Evolutionary conservation across 2,797 vertebrate genomes (phyloP).

Genomic region (Australoheros facetus): DNA sequence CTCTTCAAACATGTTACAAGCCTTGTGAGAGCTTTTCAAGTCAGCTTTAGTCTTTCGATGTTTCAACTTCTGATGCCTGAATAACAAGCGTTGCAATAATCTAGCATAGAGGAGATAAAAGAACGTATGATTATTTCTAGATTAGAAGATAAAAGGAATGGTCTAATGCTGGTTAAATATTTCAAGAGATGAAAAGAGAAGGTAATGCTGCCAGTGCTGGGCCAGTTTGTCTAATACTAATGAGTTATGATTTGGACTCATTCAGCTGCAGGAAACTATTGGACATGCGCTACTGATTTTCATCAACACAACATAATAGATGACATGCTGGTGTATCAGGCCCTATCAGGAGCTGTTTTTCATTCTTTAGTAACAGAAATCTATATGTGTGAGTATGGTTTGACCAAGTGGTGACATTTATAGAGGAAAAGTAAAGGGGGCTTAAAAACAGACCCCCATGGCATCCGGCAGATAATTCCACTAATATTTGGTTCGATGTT

Average conservation of each 20-base stretch:
- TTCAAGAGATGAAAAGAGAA: neutral
- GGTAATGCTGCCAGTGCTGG: neutral
- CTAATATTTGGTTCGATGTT: neutral
- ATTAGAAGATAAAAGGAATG: neutral
- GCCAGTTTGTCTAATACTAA: neutral
- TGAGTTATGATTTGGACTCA: neutral
- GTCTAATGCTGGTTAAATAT: neutral
- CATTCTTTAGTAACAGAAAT: neutral
- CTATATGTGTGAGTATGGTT: neutral
- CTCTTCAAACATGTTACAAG: neutral
- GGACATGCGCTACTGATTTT: neutral
- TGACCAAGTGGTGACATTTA: neutral
- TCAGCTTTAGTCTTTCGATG: neutral
- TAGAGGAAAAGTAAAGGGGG: neutral
- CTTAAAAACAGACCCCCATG: neutral
- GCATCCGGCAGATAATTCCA: neutral
- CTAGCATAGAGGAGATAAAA: neutral
- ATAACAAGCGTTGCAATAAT: neutral
- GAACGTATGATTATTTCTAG: neutral
- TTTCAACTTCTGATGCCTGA: neutral
- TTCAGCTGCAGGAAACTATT: neutral
- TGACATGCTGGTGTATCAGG: neutral
- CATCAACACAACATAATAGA: neutral
- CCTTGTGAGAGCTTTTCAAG: neutral
- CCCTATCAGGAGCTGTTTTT: neutral